Evolutionary conservation across 2,797 vertebrate species (phyloP).

Genomic region (Gallinago stenura): DNA sequence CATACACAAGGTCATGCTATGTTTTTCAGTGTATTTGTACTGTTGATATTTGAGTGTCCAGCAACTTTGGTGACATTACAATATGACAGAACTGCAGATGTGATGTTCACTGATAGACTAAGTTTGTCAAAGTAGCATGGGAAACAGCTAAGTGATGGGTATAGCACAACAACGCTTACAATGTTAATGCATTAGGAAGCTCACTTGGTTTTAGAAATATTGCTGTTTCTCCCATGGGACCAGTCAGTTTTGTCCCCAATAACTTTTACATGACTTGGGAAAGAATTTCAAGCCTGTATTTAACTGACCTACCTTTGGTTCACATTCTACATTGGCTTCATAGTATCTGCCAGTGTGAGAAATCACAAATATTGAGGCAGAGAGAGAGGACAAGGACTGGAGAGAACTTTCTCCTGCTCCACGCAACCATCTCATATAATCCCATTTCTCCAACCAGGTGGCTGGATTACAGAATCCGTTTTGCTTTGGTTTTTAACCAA

Average conservation of each 20-base stretch:
- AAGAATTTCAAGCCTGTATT: background rate
- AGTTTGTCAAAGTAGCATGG: background rate
- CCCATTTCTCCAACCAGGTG: background rate
- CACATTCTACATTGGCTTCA: background rate
- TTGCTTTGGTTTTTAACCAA: background rate
- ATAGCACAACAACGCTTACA: background rate
- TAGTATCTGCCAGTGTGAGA: background rate
- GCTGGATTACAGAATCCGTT: background rate
- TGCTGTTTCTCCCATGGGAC: background rate
- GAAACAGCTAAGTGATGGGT: background rate
- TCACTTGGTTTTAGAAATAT: background rate
- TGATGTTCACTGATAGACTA: background rate
- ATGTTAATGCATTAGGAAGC: background rate
- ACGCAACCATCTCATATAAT: background rate
- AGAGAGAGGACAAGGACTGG: background rate
- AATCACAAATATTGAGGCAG: background rate
- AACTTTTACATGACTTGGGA: background rate
- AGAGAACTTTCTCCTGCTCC: background rate
- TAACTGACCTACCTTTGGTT: background rate
- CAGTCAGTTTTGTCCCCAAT: background rate
- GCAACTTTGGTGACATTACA: background rate
- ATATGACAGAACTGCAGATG: background rate
- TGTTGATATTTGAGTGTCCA: accelerated
- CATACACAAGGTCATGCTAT: background rate
- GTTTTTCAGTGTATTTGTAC: background rate